phyloP scores from a whole-genome alignment of 2,797 vertebrate species.

The Melopsittacus undulatus region DNA sequence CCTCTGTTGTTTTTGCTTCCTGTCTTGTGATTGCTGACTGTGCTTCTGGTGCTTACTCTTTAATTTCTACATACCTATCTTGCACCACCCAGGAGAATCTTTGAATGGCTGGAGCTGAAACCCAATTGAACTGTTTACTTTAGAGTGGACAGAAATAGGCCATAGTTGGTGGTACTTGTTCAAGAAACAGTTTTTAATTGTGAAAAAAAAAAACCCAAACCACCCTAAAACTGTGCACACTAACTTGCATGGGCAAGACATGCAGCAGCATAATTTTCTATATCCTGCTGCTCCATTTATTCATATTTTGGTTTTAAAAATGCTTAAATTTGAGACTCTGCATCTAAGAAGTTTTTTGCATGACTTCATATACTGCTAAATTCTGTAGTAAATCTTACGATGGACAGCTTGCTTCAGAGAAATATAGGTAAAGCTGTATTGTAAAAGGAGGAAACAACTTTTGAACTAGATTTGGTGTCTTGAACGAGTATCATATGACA shows the following conservation, averaged over 20 bases:
- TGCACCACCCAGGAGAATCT: background rate
- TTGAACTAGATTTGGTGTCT: background rate
- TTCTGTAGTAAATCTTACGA: conserved; percentile 9
- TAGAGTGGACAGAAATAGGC: background rate
- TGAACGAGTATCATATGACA: background rate
- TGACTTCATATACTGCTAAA: background rate
- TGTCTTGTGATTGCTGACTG: background rate
- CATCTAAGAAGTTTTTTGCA: background rate
- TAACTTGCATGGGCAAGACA: background rate
- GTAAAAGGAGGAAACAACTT: background rate
- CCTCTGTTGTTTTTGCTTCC: background rate
- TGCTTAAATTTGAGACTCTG: background rate
- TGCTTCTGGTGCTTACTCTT: background rate
- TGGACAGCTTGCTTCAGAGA: background rate
- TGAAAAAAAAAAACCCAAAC: background rate
- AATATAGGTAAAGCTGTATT: background rate
- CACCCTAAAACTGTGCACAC: background rate
- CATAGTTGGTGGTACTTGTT: background rate
- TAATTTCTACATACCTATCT: background rate
- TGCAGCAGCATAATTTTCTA: background rate
- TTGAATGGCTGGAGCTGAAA: background rate
- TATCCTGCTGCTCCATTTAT: background rate
- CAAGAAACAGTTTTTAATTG: background rate
- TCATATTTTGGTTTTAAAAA: background rate
- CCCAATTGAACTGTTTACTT: background rate